phyloP scores from a whole-genome alignment of 2,113 vertebrate species.

The Corythornis vintsioides region DNA sequence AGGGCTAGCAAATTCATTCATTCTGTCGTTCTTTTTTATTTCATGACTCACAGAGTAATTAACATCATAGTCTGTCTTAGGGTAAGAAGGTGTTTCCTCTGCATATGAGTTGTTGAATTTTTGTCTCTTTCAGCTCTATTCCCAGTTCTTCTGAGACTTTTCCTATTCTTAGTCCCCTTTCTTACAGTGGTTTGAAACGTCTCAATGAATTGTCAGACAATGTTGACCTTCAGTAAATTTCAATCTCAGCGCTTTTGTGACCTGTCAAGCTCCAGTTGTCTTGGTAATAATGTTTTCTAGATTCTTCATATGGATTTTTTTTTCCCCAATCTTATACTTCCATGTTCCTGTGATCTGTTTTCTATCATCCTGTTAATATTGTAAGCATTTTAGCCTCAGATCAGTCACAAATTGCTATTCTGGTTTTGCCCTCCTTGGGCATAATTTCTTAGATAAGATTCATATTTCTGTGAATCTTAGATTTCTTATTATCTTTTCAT shows the following conservation, averaged over 20 bases:
- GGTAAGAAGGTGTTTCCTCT: not conserved
- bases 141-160: not conserved
- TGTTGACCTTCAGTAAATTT: not conserved
- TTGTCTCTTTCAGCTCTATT: not conserved
- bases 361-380: not conserved
- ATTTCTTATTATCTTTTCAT: not conserved
- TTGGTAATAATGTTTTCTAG: not conserved
- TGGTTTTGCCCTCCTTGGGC: not conserved
- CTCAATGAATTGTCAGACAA: not conserved
- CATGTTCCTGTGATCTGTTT: not conserved
- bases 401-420: not conserved
- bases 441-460: not conserved
- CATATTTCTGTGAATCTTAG: not conserved
- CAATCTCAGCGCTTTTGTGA: not conserved
- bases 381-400: not conserved
- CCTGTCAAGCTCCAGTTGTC: not conserved
- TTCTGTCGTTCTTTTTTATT: not conserved
- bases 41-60: not conserved
- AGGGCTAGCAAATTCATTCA: not conserved
- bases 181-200: not conserved
- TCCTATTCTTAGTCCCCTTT: not conserved
- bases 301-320: not conserved
- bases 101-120: not conserved
- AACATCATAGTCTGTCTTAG: not conserved
- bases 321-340: accelerated